Conservation (phyloP, 1,140 invertebrate species). For the Cryptotermes secundus region DNA sequence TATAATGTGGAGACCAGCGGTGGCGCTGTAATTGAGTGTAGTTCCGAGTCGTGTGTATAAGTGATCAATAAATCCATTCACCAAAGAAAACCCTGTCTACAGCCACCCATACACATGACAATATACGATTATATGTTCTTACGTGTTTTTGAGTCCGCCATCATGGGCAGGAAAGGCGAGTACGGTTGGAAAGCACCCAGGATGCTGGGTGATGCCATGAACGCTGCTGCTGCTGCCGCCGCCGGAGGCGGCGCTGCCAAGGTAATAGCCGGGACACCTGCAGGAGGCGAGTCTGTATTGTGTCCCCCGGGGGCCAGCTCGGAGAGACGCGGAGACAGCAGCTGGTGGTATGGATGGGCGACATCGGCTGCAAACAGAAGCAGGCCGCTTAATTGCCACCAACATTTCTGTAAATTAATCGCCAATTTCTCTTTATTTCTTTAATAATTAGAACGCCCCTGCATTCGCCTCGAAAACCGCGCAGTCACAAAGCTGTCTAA, state of each 20-base stretch:
- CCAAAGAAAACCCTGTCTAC: too few relatives aligned
- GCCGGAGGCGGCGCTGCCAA: conserved; percentile 23
- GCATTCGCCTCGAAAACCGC: too few relatives aligned
- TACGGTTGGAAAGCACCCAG: conserved; percentile 27
- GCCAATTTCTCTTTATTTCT: too few relatives aligned
- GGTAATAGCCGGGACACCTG: neutral
- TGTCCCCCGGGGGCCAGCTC: neutral
- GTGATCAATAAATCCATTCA: too few relatives aligned
- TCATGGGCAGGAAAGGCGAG: conserved; percentile 28
- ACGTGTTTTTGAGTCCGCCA: conserved; percentile 23
- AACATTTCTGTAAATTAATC: too few relatives aligned
- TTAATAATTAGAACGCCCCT: too few relatives aligned
- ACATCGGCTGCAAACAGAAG: neutral
- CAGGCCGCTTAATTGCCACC: neutral
- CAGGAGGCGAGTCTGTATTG: neutral
- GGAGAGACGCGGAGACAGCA: neutral
- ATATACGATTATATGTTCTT: too few relatives aligned
- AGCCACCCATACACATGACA: too few relatives aligned
- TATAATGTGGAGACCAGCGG: too few relatives aligned
- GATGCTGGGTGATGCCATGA: conserved; percentile 7
- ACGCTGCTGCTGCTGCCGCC: neutral
- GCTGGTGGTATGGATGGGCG: neutral
- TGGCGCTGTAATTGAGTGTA: too few relatives aligned
- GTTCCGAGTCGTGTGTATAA: too few relatives aligned
- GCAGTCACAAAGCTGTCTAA: too few relatives aligned